These are phyloP conservation scores for Bombus superbus DNA, from an alignment of 1,140 invertebrate genomes.

Conservation along the genomic window DNA sequence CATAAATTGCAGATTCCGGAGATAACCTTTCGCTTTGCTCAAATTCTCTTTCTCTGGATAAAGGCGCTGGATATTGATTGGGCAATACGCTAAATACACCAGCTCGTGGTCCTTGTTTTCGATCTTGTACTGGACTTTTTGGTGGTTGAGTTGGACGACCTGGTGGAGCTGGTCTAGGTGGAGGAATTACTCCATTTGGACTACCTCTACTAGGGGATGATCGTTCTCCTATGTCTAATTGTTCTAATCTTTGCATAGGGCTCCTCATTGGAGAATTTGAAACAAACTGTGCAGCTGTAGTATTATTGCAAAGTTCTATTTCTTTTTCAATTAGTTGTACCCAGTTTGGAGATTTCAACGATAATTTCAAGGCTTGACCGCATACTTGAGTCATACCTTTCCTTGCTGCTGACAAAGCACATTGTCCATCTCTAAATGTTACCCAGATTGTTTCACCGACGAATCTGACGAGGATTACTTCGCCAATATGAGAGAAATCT, in stretches of 20 bases:
- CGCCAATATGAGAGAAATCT: constrained; percentile 90
- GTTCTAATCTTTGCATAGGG: constrained; percentile 76
- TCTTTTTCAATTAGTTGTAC: constrained; percentile 90
- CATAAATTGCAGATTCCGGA: constrained; percentile 82
- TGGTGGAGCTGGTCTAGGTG: constrained; percentile 82
- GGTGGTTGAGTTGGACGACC: constrained; percentile 84
- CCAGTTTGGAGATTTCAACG: constrained; percentile 94
- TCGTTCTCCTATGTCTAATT: constrained; percentile 73
- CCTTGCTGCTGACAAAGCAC: constrained; percentile 89
- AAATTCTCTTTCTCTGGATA: constrained; percentile 14
- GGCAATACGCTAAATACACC: constrained; percentile 74
- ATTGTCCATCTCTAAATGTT: constrained; percentile 93
- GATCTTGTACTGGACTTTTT: constrained; percentile 70
- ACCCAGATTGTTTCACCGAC: constrained; percentile 95
- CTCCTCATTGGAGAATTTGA: constrained; percentile 73
- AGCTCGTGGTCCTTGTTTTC: constrained; percentile 73
- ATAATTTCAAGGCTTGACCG: constrained; percentile 87
- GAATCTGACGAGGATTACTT: constrained; percentile 95
- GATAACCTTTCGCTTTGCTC: constrained; percentile 71
- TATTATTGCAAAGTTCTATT: constrained; percentile 91
- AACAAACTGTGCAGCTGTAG: constrained; percentile 89
- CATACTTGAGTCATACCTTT: constrained; percentile 86
- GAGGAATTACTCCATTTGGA: constrained; percentile 67
- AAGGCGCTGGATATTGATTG: constrained; percentile 49
- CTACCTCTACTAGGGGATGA: constrained; percentile 67